phyloP scores from a whole-genome alignment of 2,888 invertebrate genomes.

The Cylindroiulus punctatus region DNA sequence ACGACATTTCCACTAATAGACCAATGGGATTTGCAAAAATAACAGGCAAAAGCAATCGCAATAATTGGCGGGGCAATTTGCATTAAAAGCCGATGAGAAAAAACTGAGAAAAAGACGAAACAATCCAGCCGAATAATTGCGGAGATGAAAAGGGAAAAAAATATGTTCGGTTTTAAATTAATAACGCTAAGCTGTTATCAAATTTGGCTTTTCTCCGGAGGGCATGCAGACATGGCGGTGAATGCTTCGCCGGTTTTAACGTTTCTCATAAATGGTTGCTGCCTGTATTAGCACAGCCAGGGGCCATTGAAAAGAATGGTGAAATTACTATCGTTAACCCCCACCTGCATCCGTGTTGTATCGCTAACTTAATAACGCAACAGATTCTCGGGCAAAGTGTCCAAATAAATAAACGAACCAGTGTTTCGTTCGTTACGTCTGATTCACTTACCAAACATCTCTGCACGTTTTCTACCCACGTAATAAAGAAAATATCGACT shows the following conservation, averaged over 20 bases:
- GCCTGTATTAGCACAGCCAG: not conserved
- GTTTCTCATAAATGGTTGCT: not conserved
- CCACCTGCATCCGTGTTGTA: not conserved
- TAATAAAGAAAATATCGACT: constrained; percentile 34
- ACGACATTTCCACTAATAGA: constrained; percentile 3
- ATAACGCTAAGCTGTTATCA: not conserved
- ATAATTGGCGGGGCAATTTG: not conserved
- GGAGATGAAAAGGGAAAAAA: not conserved
- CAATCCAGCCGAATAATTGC: not conserved
- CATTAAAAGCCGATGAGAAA: not conserved
- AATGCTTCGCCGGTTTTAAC: not conserved
- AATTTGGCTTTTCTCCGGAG: not conserved
- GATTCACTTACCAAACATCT: constrained; percentile 41
- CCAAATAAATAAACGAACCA: not conserved
- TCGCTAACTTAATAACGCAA: constrained; percentile 9
- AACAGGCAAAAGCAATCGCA: not conserved
- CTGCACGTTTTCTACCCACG: constrained; percentile 35
- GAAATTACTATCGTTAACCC: not conserved
- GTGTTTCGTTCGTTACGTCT: not conserved
- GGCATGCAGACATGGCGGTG: not conserved
- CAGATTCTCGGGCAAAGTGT: not conserved
- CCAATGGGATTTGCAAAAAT: not conserved
- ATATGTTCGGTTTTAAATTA: not conserved
- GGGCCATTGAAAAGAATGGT: not conserved
- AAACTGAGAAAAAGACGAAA: not conserved